These are phyloP conservation scores for Poeciliopsis presidionis DNA, from an alignment of 2,797 vertebrate species.

Conservation along the genomic window DNA sequence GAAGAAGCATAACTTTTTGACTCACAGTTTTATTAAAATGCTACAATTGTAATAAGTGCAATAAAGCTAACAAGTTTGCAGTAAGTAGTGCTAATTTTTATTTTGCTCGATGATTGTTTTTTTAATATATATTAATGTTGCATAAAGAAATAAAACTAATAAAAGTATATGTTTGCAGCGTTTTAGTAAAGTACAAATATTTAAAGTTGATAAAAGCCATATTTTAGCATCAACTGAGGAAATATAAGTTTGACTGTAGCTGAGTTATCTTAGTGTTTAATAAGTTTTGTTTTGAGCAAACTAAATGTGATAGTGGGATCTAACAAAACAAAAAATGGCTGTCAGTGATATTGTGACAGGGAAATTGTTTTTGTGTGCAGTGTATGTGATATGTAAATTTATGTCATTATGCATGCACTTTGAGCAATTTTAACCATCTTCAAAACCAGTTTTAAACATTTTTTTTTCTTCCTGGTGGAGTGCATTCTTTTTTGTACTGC, in stretches of 20 bases:
- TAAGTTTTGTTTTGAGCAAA: neutral
- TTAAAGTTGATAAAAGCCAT: neutral
- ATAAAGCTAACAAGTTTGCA: neutral
- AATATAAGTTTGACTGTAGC: neutral
- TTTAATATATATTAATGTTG: neutral
- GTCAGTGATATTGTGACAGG: neutral
- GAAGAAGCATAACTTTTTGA: conserved; percentile 41
- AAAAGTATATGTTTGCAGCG: neutral
- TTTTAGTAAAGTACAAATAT: neutral
- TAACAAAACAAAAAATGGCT: neutral
- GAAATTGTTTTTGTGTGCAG: neutral
- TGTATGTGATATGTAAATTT: neutral
- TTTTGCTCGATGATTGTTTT: neutral
- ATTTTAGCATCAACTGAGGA: neutral
- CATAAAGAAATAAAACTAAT: neutral
- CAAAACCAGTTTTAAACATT: neutral
- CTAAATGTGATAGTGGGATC: neutral
- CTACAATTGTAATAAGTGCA: neutral
- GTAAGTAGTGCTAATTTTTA: neutral
- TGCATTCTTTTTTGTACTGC: neutral
- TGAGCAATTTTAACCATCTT: neutral
- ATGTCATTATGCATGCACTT: neutral
- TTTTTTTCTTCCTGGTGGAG: neutral
- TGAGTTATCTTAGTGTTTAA: neutral
- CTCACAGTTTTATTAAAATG: conserved; percentile 16